A percentile compares a stretch with the other conserved stretches of the same genome.
Evolutionary conservation across 2,113 vertebrate species (phyloP).

Genomic region (Macquaria ambigua): DNA sequence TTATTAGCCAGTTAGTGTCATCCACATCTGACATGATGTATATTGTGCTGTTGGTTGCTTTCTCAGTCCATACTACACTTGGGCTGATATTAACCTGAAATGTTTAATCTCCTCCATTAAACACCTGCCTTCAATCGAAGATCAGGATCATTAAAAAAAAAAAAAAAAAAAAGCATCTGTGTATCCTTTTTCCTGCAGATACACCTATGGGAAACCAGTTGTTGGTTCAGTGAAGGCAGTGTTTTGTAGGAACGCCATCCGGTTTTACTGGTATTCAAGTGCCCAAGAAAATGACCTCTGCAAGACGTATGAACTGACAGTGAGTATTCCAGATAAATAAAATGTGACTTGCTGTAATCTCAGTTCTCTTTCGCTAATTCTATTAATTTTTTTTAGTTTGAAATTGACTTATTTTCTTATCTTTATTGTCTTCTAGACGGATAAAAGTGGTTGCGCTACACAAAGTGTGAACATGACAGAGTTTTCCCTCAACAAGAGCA

Average conservation of each 20-base stretch:
- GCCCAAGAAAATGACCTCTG: slow-evolving; percentile 30
- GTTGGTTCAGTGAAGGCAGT: slow-evolving; percentile 66
- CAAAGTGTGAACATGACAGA: slow-evolving; percentile 46
- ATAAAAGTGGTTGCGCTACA: slow-evolving; percentile 77
- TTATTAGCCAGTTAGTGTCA: background rate
- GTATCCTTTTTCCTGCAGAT: slow-evolving; percentile 63
- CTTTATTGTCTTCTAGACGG: slow-evolving; percentile 68
- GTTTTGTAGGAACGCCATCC: slow-evolving; percentile 53
- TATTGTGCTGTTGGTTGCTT: background rate
- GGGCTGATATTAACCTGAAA: no score
- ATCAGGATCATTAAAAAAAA: no score
- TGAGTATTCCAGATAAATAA: slow-evolving; percentile 48
- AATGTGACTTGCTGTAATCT: background rate
- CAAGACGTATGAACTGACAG: slow-evolving; percentile 64
- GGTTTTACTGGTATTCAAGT: background rate
- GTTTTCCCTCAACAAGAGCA: slow-evolving; percentile 16
- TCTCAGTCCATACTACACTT: no score
- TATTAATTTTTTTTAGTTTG: background rate
- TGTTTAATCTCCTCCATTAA: no score
- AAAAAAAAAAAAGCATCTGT: background rate
- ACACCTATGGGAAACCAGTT: slow-evolving; percentile 86
- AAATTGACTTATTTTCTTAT: no score
- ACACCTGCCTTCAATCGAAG: no score
- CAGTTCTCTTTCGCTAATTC: background rate
- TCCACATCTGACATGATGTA: background rate